Conservation (phyloP, 2,888 invertebrate genomes). For the Mellilla xanthometata region DNA sequence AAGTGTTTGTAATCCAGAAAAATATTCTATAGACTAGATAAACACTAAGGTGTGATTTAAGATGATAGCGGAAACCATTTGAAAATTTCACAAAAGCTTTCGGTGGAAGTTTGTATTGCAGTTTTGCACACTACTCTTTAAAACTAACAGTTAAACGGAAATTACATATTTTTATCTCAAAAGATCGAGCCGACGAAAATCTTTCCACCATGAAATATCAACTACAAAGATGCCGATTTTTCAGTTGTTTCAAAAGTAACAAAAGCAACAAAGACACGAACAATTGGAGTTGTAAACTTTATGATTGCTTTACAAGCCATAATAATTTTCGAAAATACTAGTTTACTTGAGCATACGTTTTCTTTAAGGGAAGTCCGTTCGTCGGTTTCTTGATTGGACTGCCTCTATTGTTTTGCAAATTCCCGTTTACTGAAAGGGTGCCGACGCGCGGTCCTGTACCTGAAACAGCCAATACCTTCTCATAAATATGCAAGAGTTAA, state of each 20-base stretch:
- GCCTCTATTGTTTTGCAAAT: constrained; percentile 51
- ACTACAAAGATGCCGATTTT: constrained; percentile 47
- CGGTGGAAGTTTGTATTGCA: too few species aligned
- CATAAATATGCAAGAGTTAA: constrained; percentile 49
- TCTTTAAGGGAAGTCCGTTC: constrained; percentile 16
- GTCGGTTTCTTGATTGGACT: constrained; percentile 48
- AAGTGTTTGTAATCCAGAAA: constrained; percentile 25
- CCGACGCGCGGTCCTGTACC: constrained; percentile 56
- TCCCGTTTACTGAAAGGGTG: constrained; percentile 48
- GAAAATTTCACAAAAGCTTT: too few species aligned
- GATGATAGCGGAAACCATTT: constrained; percentile 6
- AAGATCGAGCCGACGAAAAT: constrained; percentile 16
- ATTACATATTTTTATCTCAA: constrained; percentile 1
- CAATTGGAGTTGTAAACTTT: constrained; percentile 36
- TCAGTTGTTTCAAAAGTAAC: constrained; percentile 41
- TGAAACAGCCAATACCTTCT: constrained; percentile 36
- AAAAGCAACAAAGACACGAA: constrained; percentile 40
- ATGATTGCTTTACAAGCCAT: constrained; percentile 26
- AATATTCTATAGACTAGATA: constrained; percentile 11
- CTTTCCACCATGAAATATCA: constrained; percentile 33
- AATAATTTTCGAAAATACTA: constrained; percentile 23
- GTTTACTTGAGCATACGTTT: constrained; percentile 5
- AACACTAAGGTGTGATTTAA: constrained; percentile 13
- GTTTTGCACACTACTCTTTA: too few species aligned
- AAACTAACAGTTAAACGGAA: constrained; percentile 35